Base-by-base conservation (phyloP, 2,113 vertebrate genomes). In the Synchiropus splendidus region DNA sequence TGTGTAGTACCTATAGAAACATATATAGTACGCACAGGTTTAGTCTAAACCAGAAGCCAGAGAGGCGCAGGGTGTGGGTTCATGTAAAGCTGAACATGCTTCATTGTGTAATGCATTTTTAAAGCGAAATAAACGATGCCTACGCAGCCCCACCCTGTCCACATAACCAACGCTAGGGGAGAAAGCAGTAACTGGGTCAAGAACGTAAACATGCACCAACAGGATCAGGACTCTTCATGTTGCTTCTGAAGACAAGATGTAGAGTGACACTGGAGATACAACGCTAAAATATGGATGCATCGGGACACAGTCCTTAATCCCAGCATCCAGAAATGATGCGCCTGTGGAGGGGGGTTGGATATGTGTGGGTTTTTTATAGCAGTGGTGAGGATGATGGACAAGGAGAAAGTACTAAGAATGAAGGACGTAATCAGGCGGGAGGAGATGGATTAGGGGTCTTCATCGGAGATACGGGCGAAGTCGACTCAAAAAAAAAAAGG, bases 271-370 rank as follows among this genome's bases (percentile, higher is more conserved):
- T 43, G 50, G 66, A 68, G 67, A 78, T 70, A 64, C 61, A 57
- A 42, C 58, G 57, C 70, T 85, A 59, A 86, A 85, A 83, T 78
- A 84, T 86, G 70, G 58, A 83, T 83, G 82, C 39, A 56, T 16
- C 59, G 75, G 72, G 78, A 81, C 64, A 50, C 42, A 21, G 55
- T 44, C 27, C 41, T 51, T 75, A 71, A 75, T 74, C 78, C 67
- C 75, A 54, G 42, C 59, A 57, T 54, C 59, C 40, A 64, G 50
- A 54, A 65, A 72, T 64, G 64, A 27, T 49, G 47, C 38, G 36
- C 33, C 42, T 38, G 36, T 34, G 39, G 41, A 13, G 34, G 51
- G 42, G 46, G 36, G 51, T 46, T 45, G 39, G 13, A 48, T 30
- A 10, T 16, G 36, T 21, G 64, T 40, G 11, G 3, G 17, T 56